Evolutionary conservation across 2,888 invertebrate genomes (phyloP).

Genomic region (Gymnosoma rotundatum): DNA sequence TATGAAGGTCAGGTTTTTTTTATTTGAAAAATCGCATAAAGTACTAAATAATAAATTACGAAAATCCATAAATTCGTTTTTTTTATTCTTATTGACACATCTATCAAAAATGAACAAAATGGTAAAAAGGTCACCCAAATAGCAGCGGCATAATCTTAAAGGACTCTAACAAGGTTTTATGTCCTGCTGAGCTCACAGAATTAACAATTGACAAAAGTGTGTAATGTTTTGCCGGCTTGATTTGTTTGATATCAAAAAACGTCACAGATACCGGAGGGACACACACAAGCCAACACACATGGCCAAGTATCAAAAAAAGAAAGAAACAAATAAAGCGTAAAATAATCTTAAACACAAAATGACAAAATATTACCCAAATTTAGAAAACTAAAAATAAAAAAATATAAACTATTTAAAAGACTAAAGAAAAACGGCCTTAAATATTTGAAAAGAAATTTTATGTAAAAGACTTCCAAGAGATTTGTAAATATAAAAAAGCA

Average conservation of each 20-base stretch:
- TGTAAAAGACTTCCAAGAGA: constrained; percentile 11
- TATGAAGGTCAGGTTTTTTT: constrained; percentile 19
- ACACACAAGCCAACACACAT: constrained; percentile 15
- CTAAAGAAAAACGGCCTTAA: not conserved
- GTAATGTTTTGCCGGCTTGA: constrained; percentile 62
- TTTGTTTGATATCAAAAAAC: constrained; percentile 45
- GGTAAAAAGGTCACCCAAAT: constrained; percentile 54
- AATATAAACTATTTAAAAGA: constrained; percentile 26
- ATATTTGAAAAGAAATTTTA: constrained; percentile 4
- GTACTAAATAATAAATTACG: not conserved
- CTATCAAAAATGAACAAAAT: not conserved
- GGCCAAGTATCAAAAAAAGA: not conserved
- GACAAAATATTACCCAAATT: constrained; percentile 62
- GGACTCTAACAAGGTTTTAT: constrained; percentile 3
- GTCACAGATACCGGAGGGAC: not conserved
- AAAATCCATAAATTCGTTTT: constrained; percentile 30
- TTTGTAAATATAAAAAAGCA: constrained; percentile 52
- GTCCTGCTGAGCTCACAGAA: constrained; percentile 53
- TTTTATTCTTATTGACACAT: constrained; percentile 36
- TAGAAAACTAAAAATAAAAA: constrained; percentile 6
- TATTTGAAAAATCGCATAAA: not conserved
- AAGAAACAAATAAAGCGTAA: not conserved
- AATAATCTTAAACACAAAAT: constrained; percentile 52
- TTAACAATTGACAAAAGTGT: constrained; percentile 48
- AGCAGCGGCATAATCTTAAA: constrained; percentile 61